These are phyloP conservation scores for Pseudopleuronectes americanus DNA, from an alignment of 2,797 vertebrate species.

Conservation along the genomic window DNA sequence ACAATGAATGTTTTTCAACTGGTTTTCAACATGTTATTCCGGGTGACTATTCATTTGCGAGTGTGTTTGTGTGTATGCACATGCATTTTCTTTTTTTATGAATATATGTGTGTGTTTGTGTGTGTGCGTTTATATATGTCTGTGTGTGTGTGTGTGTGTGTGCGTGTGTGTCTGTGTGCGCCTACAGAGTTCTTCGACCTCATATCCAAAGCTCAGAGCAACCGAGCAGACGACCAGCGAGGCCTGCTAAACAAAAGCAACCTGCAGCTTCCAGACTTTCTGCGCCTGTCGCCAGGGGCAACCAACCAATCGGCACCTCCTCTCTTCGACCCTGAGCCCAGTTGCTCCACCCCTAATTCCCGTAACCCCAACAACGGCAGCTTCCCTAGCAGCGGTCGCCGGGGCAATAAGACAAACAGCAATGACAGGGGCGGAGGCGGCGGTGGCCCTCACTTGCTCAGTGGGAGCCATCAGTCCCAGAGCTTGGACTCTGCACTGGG, in stretches of 20 bases:
- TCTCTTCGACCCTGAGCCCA: conserved; percentile 63
- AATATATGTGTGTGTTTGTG: conserved; percentile 46
- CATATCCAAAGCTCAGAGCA: conserved; percentile 99
- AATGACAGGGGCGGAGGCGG: conserved; percentile 61
- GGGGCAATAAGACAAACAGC: conserved; percentile 67
- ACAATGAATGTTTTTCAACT: conserved; percentile 9
- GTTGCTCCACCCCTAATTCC: conserved; percentile 76
- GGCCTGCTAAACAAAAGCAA: conserved; percentile 97
- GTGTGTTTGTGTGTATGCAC: conserved; percentile 30
- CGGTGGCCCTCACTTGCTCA: conserved; percentile 61
- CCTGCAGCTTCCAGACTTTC: conserved; percentile 95
- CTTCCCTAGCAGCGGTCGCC: conserved; percentile 61
- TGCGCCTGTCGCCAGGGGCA: conserved; percentile 84
- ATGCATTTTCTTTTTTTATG: neutral
- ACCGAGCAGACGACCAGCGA: conserved; percentile 98
- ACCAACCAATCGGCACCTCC: conserved; percentile 50
- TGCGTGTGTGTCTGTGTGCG: conserved; percentile 43
- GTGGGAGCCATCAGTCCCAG: conserved; percentile 79
- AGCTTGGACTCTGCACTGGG: conserved; percentile 83
- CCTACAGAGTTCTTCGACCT: conserved; percentile 97
- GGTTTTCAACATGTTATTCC: conserved; percentile 10
- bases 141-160: conserved; percentile 46
- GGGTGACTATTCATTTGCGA: conserved; percentile 36
- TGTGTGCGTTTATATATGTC: conserved; percentile 42
- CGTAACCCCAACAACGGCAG: conserved; percentile 70